Evolutionary conservation across 2,113 vertebrate species (phyloP), one percentile per base, ranked within the genome.

Genomic region (Brachyhypopomus occidentalis): DNA sequence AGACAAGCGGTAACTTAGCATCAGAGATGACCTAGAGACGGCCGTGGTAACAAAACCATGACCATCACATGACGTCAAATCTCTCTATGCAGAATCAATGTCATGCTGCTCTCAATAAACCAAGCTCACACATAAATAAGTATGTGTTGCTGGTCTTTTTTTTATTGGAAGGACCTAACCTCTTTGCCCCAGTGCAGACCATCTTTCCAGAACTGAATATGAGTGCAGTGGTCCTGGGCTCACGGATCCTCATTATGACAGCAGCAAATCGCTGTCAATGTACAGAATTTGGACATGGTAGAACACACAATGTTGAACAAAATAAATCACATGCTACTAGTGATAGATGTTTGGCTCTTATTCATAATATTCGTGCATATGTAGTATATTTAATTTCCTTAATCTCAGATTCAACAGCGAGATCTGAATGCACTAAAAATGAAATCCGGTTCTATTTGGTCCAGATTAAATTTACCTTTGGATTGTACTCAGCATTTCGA

Each of bases 171-270:
- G 56, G 12, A 16, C 25, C 52, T 20, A 23, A 98, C 97, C 97
- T 98, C 91, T 97, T 99, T 85, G 97, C 97, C 86, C 98, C 98
- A 0, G 97, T 99, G 87, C 98, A 99, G 87, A 99, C 97, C 94
- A 99, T 96, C 92, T 99, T 99, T 80, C 98, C 98, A 22, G 97
- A 98, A 86, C 97, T 98, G 91, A 99, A 99, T 89, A 98, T 97
- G 60, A 99, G 94, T 0, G 97, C 96, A 2, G 98, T 99, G 55
- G 97, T 99, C 81, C 97, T 90, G 17, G 98, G 98, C 30, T 98
- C 95, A 27, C 97, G 92, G 88, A 99, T 98, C 85, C 98, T 93
- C 98, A 99, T 99, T 83, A 99, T 99, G 52, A 98, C 97, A 0
- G 98, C 98, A 4, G 96, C 95, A 89, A 99, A 98, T 72, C 98